Evolutionary conservation across 2,113 vertebrate genomes (phyloP).

Genomic region (Notothenia rossii): DNA sequence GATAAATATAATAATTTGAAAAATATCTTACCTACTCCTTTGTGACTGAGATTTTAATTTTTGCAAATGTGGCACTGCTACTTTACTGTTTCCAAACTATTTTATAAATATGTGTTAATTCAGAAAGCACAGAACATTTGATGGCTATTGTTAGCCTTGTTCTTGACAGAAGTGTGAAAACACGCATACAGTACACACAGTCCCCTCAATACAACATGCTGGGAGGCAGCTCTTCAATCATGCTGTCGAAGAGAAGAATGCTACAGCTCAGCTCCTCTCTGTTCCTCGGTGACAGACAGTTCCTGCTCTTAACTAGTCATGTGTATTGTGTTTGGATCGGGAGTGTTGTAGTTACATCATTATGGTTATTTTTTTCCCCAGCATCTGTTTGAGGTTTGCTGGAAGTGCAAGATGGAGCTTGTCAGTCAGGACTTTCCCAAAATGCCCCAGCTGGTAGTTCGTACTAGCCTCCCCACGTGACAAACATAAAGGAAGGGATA

Average conservation of each 20-base stretch:
- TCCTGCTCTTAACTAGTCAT: slow-evolving; percentile 53
- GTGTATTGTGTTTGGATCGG: slow-evolving; percentile 34
- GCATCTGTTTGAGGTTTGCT: not conserved
- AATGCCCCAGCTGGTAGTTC: not conserved
- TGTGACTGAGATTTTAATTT: not conserved
- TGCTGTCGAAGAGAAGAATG: slow-evolving; percentile 51
- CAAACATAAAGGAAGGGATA: slow-evolving; percentile 9
- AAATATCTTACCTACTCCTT: slow-evolving; percentile 9
- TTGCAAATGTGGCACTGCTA: not conserved
- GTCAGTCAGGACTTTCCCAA: slow-evolving; percentile 1
- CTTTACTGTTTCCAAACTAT: slow-evolving; percentile 6
- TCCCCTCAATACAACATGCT: slow-evolving; percentile 2
- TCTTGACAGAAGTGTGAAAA: slow-evolving; percentile 35
- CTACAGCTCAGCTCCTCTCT: slow-evolving; percentile 21
- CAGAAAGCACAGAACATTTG: slow-evolving; percentile 25
- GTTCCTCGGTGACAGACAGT: slow-evolving; percentile 52
- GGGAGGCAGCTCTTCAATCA: slow-evolving; percentile 57
- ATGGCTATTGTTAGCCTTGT: slow-evolving; percentile 26
- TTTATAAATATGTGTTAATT: slow-evolving; percentile 1
- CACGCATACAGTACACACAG: slow-evolving; percentile 26
- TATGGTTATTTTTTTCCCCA: not conserved
- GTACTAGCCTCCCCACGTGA: not conserved
- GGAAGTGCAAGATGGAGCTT: slow-evolving; percentile 14
- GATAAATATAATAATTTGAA: slow-evolving; percentile 30
- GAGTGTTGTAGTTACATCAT: not conserved